phyloP scores from a whole-genome alignment of 2,113 vertebrate genomes.

The Corythornis vintsioides region DNA sequence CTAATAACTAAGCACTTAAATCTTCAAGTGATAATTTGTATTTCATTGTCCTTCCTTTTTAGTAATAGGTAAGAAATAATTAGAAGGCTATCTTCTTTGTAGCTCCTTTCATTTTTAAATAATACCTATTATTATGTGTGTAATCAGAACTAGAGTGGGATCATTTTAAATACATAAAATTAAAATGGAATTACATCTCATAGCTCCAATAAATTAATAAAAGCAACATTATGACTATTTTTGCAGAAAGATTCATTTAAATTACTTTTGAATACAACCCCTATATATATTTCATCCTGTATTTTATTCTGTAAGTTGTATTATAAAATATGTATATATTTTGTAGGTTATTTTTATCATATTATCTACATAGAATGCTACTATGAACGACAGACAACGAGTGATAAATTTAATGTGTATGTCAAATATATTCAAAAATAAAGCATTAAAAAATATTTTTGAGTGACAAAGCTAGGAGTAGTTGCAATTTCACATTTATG shows the following conservation, averaged over 20 bases:
- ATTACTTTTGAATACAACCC: background rate
- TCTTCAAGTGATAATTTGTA: background rate
- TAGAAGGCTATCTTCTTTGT: background rate
- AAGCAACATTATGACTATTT: background rate
- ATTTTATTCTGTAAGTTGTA: background rate
- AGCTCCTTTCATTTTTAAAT: background rate
- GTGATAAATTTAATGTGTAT: background rate
- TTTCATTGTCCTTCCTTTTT: background rate
- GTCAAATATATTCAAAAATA: background rate
- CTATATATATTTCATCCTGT: background rate
- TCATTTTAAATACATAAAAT: background rate
- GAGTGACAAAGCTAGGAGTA: background rate
- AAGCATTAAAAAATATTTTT: background rate
- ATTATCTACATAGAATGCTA: background rate
- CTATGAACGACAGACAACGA: background rate
- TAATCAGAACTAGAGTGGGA: background rate
- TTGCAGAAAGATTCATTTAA: background rate
- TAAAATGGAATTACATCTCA: background rate
- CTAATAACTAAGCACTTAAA: slow-evolving; percentile 23
- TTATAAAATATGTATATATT: background rate
- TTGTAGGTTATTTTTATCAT: background rate
- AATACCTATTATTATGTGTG: background rate
- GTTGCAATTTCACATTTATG: background rate
- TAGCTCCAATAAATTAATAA: background rate
- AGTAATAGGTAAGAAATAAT: background rate